phyloP scores from a whole-genome alignment of 2,888 invertebrate genomes.

The Melanostoma mellinum region DNA sequence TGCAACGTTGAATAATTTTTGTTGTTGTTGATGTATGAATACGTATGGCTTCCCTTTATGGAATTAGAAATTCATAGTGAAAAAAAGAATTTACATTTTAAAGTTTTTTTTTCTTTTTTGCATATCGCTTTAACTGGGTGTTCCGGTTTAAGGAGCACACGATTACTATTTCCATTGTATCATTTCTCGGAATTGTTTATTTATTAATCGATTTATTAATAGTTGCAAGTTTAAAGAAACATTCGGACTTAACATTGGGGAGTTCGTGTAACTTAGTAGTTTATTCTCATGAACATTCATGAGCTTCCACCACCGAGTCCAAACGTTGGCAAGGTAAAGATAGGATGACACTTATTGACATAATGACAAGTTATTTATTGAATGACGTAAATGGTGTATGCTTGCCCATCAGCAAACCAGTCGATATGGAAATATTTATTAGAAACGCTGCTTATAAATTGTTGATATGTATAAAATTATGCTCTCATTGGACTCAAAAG shows the following conservation, averaged over 20 bases:
- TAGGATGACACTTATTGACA: conserved; percentile 44
- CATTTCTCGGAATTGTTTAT: too few species aligned
- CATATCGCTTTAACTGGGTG: conserved; percentile 11
- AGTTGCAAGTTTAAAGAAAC: neutral
- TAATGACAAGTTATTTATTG: conserved; percentile 46
- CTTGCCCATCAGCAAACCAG: neutral
- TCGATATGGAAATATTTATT: conserved; percentile 13
- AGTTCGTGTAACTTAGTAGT: conserved; percentile 23
- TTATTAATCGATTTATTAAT: conserved; percentile 22
- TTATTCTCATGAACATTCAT: conserved; percentile 19
- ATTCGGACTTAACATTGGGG: neutral
- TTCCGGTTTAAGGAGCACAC: conserved; percentile 31
- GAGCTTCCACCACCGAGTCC: neutral
- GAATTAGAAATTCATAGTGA: conserved; percentile 64
- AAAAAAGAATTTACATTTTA: conserved; percentile 62
- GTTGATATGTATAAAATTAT: too few species aligned
- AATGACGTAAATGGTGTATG: conserved; percentile 31
- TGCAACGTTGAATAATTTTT: conserved; percentile 30
- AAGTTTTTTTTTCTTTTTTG: conserved; percentile 35
- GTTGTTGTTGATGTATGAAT: conserved; percentile 10
- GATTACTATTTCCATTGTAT: too few species aligned
- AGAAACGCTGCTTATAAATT: neutral
- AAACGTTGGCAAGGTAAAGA: conserved; percentile 1
- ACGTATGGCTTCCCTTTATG: conserved; percentile 8
- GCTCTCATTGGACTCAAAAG: too few species aligned